phyloP scores from a whole-genome alignment of 1,140 invertebrate genomes.

The Heliconius congener region DNA sequence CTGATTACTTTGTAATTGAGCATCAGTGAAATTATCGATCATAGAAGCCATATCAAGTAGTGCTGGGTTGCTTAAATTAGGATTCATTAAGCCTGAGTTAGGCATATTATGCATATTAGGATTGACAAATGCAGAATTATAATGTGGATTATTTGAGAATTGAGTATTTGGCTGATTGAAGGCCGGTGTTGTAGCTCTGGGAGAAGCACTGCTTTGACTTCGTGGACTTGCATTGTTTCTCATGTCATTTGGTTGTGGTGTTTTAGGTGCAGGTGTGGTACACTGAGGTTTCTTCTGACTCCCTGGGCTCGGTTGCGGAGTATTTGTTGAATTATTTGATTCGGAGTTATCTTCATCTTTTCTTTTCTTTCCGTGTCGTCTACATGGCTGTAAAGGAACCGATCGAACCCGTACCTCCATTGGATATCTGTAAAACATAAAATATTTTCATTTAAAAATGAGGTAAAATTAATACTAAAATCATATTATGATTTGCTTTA shows the following conservation, averaged over 20 bases:
- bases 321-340: constrained; percentile 61
- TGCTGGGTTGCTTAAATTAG: constrained; percentile 81
- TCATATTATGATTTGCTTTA: background rate
- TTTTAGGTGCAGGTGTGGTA: constrained; percentile 62
- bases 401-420: constrained; percentile 92
- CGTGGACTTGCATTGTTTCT: constrained; percentile 78
- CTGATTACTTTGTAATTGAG: constrained; percentile 90
- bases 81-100: constrained; percentile 69
- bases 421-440: constrained; percentile 84
- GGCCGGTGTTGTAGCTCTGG: constrained; percentile 68
- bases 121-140: constrained; percentile 79
- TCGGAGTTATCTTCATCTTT: constrained; percentile 86
- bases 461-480: no score
- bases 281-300: constrained; percentile 64
- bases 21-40: constrained; percentile 88
- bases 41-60: constrained; percentile 87
- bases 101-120: constrained; percentile 73
- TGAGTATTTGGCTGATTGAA: constrained; percentile 66
- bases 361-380: constrained; percentile 89
- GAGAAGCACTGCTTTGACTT: constrained; percentile 72
- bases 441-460: background rate
- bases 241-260: constrained; percentile 74
- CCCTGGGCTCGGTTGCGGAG: constrained; percentile 61
- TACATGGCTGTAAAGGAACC: constrained; percentile 90
- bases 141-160: constrained; percentile 71